Percentiles rank a stretch among this genome's conserved stretches.
Evolutionary conservation across 2,113 vertebrate species (phyloP).

Genomic region (Entelurus aequoreus): DNA sequence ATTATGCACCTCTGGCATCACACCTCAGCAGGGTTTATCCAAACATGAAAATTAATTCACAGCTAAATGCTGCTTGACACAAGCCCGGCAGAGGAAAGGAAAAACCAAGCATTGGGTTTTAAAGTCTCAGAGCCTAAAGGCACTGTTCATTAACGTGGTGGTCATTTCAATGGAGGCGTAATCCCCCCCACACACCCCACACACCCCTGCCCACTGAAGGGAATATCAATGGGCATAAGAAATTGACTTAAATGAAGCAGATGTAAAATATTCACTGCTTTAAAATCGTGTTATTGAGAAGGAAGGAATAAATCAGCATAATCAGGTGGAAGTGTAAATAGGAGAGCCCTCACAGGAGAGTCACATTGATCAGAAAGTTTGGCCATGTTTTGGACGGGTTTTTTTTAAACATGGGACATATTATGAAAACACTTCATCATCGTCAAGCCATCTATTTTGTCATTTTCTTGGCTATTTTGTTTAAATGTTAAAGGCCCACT

Average conservation of each 20-base stretch:
- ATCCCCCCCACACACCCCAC: slow-evolving; percentile 10
- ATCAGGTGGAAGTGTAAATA: slow-evolving; percentile 47
- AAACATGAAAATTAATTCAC: slow-evolving; percentile 77
- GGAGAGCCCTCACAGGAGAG: slow-evolving; percentile 33
- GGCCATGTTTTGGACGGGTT: background rate
- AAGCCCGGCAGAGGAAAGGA: slow-evolving; percentile 45
- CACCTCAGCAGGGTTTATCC: slow-evolving; percentile 73
- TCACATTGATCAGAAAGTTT: slow-evolving; percentile 52
- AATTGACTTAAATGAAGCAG: slow-evolving; percentile 36
- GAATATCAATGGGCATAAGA: slow-evolving; percentile 36
- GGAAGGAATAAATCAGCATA: slow-evolving; percentile 54
- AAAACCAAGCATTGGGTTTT: slow-evolving; percentile 66
- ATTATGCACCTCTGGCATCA: slow-evolving; percentile 65
- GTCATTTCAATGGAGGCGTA: slow-evolving; percentile 23
- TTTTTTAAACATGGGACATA: background rate
- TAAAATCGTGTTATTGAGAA: slow-evolving; percentile 51
- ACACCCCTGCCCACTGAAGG: slow-evolving; percentile 34
- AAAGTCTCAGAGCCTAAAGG: slow-evolving; percentile 56
- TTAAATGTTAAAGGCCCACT: too few relatives aligned
- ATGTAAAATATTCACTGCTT: slow-evolving; percentile 56
- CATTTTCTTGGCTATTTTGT: background rate
- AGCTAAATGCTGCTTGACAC: slow-evolving; percentile 74
- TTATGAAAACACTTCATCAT: background rate
- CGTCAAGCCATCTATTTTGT: background rate
- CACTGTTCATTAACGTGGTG: slow-evolving; percentile 54